Evolutionary conservation across 2,113 vertebrate genomes (phyloP).

Genomic region (Onychostruthus taczanowskii): DNA sequence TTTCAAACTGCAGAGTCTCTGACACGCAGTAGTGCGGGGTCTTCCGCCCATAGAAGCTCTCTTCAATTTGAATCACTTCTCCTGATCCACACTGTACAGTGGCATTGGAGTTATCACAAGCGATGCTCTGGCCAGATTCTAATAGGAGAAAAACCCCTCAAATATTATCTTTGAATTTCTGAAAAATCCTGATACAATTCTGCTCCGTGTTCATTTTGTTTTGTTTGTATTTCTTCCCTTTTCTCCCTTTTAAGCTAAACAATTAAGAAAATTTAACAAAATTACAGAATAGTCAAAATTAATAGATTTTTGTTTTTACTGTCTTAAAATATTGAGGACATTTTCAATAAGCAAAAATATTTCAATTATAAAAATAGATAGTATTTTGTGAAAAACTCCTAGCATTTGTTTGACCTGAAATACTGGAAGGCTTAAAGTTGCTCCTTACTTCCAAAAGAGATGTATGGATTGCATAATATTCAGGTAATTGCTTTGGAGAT

Average conservation of each 20-base stretch:
- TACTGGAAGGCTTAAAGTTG: background rate
- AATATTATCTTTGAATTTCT: background rate
- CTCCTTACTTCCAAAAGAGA: background rate
- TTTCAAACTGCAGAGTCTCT: background rate
- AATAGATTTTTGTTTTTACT: background rate
- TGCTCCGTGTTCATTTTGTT: background rate
- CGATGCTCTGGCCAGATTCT: slow-evolving; percentile 82
- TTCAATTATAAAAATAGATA: background rate
- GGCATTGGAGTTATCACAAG: slow-evolving; percentile 81
- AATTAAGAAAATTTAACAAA: background rate
- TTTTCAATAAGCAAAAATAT: background rate
- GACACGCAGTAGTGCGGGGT: slow-evolving; percentile 82
- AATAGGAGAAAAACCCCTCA: background rate
- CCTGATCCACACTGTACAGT: slow-evolving; percentile 88
- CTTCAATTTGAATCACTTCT: slow-evolving; percentile 83
- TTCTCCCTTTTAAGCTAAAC: background rate
- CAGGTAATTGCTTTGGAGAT: background rate
- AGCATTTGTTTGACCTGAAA: background rate
- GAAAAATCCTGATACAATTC: background rate
- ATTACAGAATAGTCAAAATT: background rate
- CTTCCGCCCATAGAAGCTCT: slow-evolving; percentile 86
- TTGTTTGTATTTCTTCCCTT: background rate
- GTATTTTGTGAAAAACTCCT: background rate
- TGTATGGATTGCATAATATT: background rate
- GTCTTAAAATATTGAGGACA: background rate